Evolutionary conservation across 30 jellyfish, hydroid and myxozoan genomes (phyloP).

Genomic region (Nemopilema nomurai): DNA sequence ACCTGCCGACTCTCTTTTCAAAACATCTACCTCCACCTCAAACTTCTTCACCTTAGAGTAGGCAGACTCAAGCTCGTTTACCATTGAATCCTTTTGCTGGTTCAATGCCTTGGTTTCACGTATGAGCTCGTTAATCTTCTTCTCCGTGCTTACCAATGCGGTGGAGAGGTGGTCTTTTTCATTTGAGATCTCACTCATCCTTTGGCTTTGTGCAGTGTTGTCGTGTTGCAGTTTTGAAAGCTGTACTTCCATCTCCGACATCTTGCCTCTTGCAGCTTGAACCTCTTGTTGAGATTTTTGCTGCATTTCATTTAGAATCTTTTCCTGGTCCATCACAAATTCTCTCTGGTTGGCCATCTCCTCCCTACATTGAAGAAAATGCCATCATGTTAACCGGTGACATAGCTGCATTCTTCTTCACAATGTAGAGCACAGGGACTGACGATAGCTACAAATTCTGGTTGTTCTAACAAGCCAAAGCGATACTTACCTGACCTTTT

Average conservation of each 20-base stretch:
- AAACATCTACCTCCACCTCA: constrained; percentile 41
- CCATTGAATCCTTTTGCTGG: constrained; percentile 69
- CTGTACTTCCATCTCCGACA: constrained; percentile 31
- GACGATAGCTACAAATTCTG: too few species aligned
- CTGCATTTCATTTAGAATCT: constrained; percentile 28
- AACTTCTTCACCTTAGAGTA: constrained; percentile 45
- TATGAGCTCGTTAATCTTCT: constrained; percentile 37
- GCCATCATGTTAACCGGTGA: neutral
- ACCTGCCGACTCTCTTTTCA: constrained; percentile 24
- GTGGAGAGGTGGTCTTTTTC: constrained; percentile 30
- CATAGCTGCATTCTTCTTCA: neutral
- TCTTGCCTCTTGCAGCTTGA: constrained; percentile 41
- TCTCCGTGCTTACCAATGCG: constrained; percentile 15
- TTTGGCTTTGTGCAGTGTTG: neutral
- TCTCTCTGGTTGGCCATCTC: constrained; percentile 69
- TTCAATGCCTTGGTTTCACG: constrained; percentile 48
- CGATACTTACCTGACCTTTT: too few species aligned
- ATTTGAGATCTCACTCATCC: constrained; percentile 5
- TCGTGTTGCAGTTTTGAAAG: constrained; percentile 46
- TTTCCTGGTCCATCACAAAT: constrained; percentile 35
- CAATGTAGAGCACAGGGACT: neutral
- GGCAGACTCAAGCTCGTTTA: constrained; percentile 58
- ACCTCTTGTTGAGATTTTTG: constrained; percentile 64
- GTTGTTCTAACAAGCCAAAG: too few species aligned
- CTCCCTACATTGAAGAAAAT: constrained; percentile 16